A percentile compares a stretch with the other conserved stretches of the same genome.
Conservation (phyloP, 92 coral and sea anemone genomes). For the Epizoanthus stellaris region DNA sequence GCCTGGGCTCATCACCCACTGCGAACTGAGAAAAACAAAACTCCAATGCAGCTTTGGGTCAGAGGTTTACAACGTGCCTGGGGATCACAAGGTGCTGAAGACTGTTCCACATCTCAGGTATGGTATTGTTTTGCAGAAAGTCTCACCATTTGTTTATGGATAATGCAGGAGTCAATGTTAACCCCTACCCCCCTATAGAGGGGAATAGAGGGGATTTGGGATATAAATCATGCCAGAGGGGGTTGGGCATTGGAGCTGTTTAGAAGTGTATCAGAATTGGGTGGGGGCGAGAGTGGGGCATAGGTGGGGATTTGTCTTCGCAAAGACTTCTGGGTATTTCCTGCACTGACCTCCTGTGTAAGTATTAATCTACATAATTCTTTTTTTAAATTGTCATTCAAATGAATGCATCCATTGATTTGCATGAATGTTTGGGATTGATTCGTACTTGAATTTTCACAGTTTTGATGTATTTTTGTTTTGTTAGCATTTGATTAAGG, state of each 20-base stretch:
- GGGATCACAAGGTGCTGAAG: too few relatives aligned
- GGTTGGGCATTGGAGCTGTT: too few relatives aligned
- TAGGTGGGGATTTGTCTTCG: not conserved
- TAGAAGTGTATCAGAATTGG: not conserved
- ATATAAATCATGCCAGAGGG: not conserved
- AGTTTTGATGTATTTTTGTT: not conserved
- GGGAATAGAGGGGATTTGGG: not conserved
- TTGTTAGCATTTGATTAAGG: not conserved
- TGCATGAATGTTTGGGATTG: not conserved
- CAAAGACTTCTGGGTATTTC: not conserved
- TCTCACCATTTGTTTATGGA: not conserved
- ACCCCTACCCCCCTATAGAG: not conserved
- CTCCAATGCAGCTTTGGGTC: too few relatives aligned
- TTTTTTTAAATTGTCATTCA: conserved; percentile 5
- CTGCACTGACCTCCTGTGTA: not conserved
- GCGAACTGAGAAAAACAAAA: too few relatives aligned
- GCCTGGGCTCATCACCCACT: too few relatives aligned
- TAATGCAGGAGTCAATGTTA: not conserved
- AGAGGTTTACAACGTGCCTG: too few relatives aligned
- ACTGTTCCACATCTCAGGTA: too few relatives aligned
- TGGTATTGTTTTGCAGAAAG: too few relatives aligned
- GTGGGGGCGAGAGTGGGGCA: not conserved
- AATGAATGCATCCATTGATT: not conserved
- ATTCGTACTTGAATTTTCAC: not conserved
- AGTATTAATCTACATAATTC: not conserved